phyloP scores from a whole-genome alignment of 2,797 vertebrate species.

The Sebastes taczanowskii region DNA sequence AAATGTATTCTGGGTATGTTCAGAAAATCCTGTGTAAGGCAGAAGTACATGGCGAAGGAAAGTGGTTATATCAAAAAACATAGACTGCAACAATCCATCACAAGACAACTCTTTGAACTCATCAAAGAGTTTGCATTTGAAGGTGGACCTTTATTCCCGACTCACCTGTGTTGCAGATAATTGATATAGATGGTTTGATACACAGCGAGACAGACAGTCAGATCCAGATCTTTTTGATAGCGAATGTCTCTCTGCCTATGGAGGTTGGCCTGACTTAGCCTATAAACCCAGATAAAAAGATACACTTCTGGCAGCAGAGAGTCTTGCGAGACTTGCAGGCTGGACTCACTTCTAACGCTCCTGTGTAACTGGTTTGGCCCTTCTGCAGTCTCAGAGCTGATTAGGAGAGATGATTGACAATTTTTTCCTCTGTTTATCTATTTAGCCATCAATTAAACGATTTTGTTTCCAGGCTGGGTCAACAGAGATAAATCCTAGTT shows the following conservation, averaged over 20 bases:
- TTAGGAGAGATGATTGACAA: constrained; percentile 49
- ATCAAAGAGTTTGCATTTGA: neutral
- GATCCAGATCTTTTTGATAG: constrained; percentile 16
- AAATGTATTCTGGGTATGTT: neutral
- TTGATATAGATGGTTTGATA: neutral
- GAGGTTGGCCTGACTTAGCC: constrained; percentile 41
- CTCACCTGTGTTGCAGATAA: neutral
- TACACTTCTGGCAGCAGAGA: constrained; percentile 46
- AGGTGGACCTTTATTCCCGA: neutral
- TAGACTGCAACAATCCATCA: neutral
- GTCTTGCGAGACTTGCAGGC: constrained; percentile 40
- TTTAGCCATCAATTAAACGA: constrained; percentile 56
- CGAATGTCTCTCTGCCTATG: constrained; percentile 14
- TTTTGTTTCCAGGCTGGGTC: constrained; percentile 38
- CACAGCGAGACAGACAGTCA: neutral
- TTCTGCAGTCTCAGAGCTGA: constrained; percentile 52
- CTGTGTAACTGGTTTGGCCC: constrained; percentile 46
- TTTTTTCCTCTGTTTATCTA: constrained; percentile 45
- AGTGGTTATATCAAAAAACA: neutral
- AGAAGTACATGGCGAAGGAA: neutral
- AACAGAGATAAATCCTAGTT: constrained; percentile 24
- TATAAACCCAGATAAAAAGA: constrained; percentile 66
- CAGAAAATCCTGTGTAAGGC: neutral
- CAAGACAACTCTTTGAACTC: neutral
- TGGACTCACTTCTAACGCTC: constrained; percentile 44